Base-by-base conservation (phyloP, 2,888 invertebrate species). In the Hermaeophaga mercurialis region DNA sequence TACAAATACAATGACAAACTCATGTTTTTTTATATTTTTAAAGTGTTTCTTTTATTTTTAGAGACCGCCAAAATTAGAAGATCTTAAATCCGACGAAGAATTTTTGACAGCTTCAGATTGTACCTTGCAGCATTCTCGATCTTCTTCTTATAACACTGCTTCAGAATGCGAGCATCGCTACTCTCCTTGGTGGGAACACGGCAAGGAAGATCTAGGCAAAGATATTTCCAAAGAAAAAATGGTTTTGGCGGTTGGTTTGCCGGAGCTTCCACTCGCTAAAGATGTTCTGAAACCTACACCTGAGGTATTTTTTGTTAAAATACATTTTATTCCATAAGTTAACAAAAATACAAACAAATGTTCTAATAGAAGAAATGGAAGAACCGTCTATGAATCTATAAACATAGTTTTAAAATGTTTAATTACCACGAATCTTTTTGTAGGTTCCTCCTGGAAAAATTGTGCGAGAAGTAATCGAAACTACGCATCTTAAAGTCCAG, bases 91-190 rank as follows among this genome's bases (percentile, higher is more conserved):
- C 1, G 84, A 84, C 56, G 86, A 85, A 59, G 85, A 85, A 56
- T 87, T 87, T 73, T 80, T 82, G 24, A 87, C 87, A 1, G 87
- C 87, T 9, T 87, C 87, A 0, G 87, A 88, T 67, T 85, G 85
- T 66, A 85, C 87, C 38, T 81, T 83, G 3, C 85, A 85, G 19
- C 85, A 84, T 56, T 87, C 87, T 4, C 79, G 85, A 53, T 86
- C 86, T 19, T 86, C 85, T 14, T 87, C 87, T 1, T 87, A 86
- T 74, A 85, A 85, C 68, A 86, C 86, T 1, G 86, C 85, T 8
- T 86, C 86, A 1, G 85, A 85, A 71, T 85, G 84, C 63, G 85
- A 85, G 56, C 80, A 80, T 33, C 69, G 73, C 22, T 81, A 80
- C 52, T 78, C 80, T 0, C 82, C 84, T 15, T 84, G 83, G 72